Base-by-base conservation (phyloP, 2,113 vertebrate genomes). In the Syngnathus scovelli region DNA sequence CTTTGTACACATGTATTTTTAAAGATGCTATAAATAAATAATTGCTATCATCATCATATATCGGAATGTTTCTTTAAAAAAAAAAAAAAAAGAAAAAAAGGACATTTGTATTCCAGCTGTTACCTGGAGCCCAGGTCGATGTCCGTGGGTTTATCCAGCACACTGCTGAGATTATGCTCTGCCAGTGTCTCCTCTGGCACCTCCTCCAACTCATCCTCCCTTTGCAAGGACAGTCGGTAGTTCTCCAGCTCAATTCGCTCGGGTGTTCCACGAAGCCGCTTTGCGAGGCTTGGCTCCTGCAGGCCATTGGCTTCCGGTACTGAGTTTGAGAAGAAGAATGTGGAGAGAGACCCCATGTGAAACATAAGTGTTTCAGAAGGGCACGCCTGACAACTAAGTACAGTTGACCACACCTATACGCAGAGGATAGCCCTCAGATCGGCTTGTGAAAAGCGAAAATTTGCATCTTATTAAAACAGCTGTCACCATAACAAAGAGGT, bases 241-340 rank as follows among this genome's bases (percentile, higher is more conserved):
- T 98, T 98, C 91, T 99, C 97, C 89, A 99, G 86, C 89, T 98
- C 97, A 0, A 99, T 99, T 48, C 97, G 92, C 61, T 99, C 97
- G 0, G 97, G 97, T 0, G 97, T 99, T 54, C 94, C 95, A 33
- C 92, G 91, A 23, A 95, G 86, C 12, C 96, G 85, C 77, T 99
- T 99, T 5, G 95, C 92, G 0, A 97, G 64, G 73, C 91, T 93
- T 72, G 94, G 93, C 80, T 98, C 97, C 74, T 93, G 93, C 72
- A 97, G 71, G 38, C 95, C 95, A 0, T 97, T 98, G 71, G 95
- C 81, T 13, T 90, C 89, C 70, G 51, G 90, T 16, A 48, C 92
- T 96, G 92, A 16, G 36, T 72, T 4, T 61, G 84, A 62, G 23
- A 44, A 39, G 36, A 39, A 9, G 48, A 62, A 62, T 27, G 43